phyloP scores from a whole-genome alignment of 2,888 invertebrate genomes.

The Sarcophaga rosellei region DNA sequence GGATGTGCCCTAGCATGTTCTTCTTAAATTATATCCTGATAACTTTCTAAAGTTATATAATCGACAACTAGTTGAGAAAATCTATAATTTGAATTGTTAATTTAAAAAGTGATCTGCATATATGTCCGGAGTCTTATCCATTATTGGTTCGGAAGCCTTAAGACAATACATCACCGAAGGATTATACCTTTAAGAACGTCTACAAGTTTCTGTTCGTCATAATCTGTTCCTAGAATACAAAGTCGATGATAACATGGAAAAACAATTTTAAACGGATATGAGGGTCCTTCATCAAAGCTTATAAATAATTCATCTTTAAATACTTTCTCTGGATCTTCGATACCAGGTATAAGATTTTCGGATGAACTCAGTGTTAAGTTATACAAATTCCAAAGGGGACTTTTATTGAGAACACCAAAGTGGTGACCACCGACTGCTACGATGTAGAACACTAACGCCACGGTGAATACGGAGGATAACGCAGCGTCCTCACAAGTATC shows the following conservation, averaged over 20 bases:
- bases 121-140: conserved; percentile 22
- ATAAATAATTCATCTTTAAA: conserved; percentile 66
- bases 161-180: conserved; percentile 27
- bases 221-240: conserved; percentile 28
- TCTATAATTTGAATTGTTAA: conserved; percentile 2
- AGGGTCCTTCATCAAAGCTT: conserved; percentile 30
- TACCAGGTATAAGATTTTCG: too few species aligned
- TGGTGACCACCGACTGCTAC: too few species aligned
- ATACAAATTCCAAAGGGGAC: too few species aligned
- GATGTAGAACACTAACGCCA: too few species aligned
- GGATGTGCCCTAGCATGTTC: conserved; percentile 22
- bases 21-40: conserved; percentile 6
- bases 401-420: too few species aligned
- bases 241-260: conserved; percentile 61
- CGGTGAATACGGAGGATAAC: too few species aligned
- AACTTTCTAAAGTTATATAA: conserved; percentile 9
- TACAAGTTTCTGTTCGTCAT: conserved; percentile 15
- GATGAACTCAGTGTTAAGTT: too few species aligned
- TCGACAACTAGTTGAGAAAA: conserved; percentile 40
- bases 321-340: conserved; percentile 64
- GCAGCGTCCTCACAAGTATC: too few species aligned
- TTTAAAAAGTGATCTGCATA: conserved; percentile 33
- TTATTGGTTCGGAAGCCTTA: conserved; percentile 38
- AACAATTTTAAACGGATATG: too few species aligned
- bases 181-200: neutral